Evolutionary conservation across 2,888 invertebrate species (phyloP), one percentile per base, ranked within the genome.

Genomic region (Epirrhoe tristata): DNA sequence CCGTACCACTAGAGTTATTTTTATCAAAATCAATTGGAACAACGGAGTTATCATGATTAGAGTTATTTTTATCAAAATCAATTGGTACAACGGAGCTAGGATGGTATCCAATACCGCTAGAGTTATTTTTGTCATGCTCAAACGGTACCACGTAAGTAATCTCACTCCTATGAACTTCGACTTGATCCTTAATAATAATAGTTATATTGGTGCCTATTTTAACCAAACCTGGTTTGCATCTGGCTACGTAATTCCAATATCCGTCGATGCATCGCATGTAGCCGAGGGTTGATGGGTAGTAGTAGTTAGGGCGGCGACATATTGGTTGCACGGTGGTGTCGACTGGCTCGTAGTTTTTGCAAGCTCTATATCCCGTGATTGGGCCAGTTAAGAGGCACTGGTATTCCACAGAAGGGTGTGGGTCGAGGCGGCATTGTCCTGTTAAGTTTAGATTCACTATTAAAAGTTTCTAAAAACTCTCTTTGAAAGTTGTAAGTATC

Each of bases 161-260:
- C 12, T 69, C 64, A 31, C 76, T 74, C 1, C 87, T 66, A 17
- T 81, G 77, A 0, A 89, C 64, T 69, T 85, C 77, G 0, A 88
- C 72, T 0, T 75, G 76, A 60, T 87, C 85, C 58, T 81, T 84
- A 10, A 88, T 69, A 0, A 87, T 32, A 4, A 89, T 82, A 4
- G 86, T 87, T 2, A 87, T 78, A 53, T 87, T 86, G 31, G 81
- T 85, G 16, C 85, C 87, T 54, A 78, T 78, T 80, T 77, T 82
- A 12, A 56, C 32, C 60, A 57, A 56, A 73, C 73, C 73, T 69
- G 66, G 67, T 5, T 57, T 63, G 50, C 73, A 73, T 16, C 56
- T 16, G 0, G 69, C 71, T 3, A 63, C 53, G n/a, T 67, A 68
- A 54, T 70, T 61, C 70, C 70, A 73, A 6, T 46, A 62, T 0